Evolutionary conservation across 2,888 invertebrate genomes (phyloP), one percentile per base, ranked within the genome.

Genomic region (Hydroisotoma schaefferi): DNA sequence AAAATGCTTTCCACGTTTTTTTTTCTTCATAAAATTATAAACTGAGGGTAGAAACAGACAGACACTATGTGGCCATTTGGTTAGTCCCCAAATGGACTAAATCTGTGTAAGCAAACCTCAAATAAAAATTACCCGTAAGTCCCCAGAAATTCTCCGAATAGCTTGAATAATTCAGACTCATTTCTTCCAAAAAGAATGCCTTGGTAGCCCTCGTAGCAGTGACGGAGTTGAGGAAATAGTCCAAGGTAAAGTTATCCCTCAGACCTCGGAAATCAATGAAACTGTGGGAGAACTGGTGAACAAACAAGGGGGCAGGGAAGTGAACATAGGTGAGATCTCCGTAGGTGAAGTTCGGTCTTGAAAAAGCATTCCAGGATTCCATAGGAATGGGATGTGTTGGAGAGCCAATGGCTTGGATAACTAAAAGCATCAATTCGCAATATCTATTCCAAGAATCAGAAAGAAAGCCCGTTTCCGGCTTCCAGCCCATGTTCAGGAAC

Each of bases 71-170:
- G 10, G 15, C 37, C 15, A 15, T 12, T 33, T 12, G 10, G 37
- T 12, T 33, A 33, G 15, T 33, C 15, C 10, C 10, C 10, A 33
- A 33, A 12, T 12, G 37, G 10, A 33, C 37, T 33, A 12, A 12
- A 33, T 12, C 15, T 33, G 15, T 15, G 10, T 12, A 12, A 44
- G 8, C 15, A 18, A 44, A 8, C 20, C 18, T 8, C 20, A 15
- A 18, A 15, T 15, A 20, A 47, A 43, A 22, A 6, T 29, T 61
- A 61, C 61, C 61, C 26, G 68, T 69, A 10, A 69, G 26, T 23
- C 70, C 70, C 70, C 70, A 70, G 49, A 65, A 70, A 43, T 70
- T 59, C 15, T 70, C 70, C 5, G 29, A 33, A 43, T 70, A 70
- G 1, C 58, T 49, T 0, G 59, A 37, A 43, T 58, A 67, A 10